Evolutionary conservation across 2,888 invertebrate species (phyloP), one percentile per base, ranked within the genome.

Genomic region (Pammene aurita): DNA sequence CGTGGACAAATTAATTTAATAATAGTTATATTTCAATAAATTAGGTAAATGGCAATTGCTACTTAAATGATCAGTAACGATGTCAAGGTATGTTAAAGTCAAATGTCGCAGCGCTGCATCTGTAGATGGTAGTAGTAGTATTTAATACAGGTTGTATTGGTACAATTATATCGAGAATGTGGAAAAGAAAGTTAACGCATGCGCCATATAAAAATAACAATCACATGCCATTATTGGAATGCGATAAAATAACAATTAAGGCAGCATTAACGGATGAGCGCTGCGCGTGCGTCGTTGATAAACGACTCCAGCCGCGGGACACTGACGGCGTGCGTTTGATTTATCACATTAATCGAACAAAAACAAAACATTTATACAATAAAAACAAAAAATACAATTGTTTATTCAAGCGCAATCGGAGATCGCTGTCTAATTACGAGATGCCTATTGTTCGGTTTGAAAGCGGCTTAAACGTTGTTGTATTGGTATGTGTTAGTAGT

Each of bases 241-340:
- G 63, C 67, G 73, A 73, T 74, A 74, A 72, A 73, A 73, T 72
- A 74, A 72, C 73, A 74, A 74, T 74, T 74, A 72, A 73, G 73
- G 57, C 60, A 66, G 61, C 64, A 69, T 73, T 72, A 72, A 71
- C 65, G 68, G 57, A 67, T 58, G 72, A 69, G 68, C 70, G 68
- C 55, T 42, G 66, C 63, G 67, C 50, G 42, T 42, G 67, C 62
- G 67, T 54, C 62, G 55, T 44, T 68, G 67, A 68, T 68, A 57
- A 68, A 70, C 52, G 70, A 66, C 41, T 34, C 44, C 55, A 54
- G 56, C 48, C 56, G 70, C 56, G 61, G 56, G 62, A 67, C 35
- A 44, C 54, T 61, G 60, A 67, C 55, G 56, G 66, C 50, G 61
- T 50, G 56, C 42, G 60, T 61, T 70, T 66, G 70, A 70, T 70